Evolutionary conservation across 1,140 invertebrate genomes (phyloP).

Genomic region (Drosophila ohnishii): DNA sequence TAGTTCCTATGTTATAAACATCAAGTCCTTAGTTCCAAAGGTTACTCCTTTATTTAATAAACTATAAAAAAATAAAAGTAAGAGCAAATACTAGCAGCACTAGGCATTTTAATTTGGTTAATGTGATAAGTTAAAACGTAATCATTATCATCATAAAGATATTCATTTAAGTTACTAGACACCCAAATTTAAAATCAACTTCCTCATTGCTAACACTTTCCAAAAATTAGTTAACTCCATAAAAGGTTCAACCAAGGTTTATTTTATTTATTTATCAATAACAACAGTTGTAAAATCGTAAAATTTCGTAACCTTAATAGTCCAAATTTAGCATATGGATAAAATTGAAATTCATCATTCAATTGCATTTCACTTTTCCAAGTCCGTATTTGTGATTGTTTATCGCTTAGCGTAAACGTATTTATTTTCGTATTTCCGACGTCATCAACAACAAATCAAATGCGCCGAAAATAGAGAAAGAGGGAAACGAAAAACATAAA

Average conservation of each 20-base stretch:
- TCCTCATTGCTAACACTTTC: slow-evolving; percentile 15
- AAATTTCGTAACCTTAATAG: slow-evolving; percentile 23
- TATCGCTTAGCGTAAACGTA: slow-evolving; percentile 26
- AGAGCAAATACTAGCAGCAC: background rate
- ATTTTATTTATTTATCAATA: background rate
- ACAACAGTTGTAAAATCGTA: background rate
- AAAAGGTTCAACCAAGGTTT: background rate
- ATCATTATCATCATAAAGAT: background rate
- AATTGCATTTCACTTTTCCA: slow-evolving; percentile 38
- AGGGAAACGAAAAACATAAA: slow-evolving; percentile 35
- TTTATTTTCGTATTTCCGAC: slow-evolving; percentile 67
- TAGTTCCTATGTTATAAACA: slow-evolving; percentile 41
- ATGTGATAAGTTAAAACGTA: background rate
- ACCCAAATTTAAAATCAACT: background rate
- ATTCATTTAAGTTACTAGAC: background rate
- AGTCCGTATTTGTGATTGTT: slow-evolving; percentile 18
- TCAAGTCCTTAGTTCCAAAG: slow-evolving; percentile 41
- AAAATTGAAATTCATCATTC: slow-evolving; percentile 29
- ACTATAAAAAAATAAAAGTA: slow-evolving; percentile 10
- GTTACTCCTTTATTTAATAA: slow-evolving; percentile 21
- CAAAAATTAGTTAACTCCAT: background rate
- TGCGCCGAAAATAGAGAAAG: slow-evolving; percentile 53
- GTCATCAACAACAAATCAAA: slow-evolving; percentile 71
- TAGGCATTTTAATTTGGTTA: background rate
- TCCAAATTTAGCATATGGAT: slow-evolving; percentile 11